Evolutionary conservation across 1,140 invertebrate genomes (phyloP).

Genomic region (Microplitis demolitor): DNA sequence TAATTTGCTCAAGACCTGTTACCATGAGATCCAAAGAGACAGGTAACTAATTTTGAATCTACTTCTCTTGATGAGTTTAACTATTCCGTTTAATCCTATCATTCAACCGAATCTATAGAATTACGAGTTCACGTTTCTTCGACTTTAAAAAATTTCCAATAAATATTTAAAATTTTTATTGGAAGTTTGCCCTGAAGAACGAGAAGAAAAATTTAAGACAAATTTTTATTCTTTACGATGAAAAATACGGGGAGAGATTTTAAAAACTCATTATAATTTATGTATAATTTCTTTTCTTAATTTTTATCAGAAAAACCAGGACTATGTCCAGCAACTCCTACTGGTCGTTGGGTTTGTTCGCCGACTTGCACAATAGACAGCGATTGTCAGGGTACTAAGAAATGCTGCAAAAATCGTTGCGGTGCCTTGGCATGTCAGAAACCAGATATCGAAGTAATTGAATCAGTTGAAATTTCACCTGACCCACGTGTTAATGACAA

Average conservation of each 20-base stretch:
- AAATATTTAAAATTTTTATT: too few relatives aligned
- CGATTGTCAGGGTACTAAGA: slow-evolving; percentile 62
- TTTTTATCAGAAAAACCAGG: slow-evolving; percentile 61
- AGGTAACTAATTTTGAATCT: background rate
- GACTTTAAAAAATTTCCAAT: too few relatives aligned
- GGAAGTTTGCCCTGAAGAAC: too few relatives aligned
- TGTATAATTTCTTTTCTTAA: background rate
- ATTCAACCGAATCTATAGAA: background rate
- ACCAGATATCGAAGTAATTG: slow-evolving; percentile 43
- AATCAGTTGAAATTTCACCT: slow-evolving; percentile 23
- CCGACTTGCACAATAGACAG: slow-evolving; percentile 64
- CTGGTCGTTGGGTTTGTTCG: slow-evolving; percentile 66
- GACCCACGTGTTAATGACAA: slow-evolving; percentile 8
- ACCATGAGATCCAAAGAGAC: background rate
- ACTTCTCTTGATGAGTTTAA: background rate
- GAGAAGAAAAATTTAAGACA: too few relatives aligned
- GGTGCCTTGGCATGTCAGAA: slow-evolving; percentile 65
- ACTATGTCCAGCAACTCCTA: slow-evolving; percentile 60
- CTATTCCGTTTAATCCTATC: background rate
- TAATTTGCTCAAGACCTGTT: background rate
- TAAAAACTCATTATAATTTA: too few relatives aligned
- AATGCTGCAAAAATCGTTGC: slow-evolving; percentile 68
- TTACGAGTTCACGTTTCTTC: too few relatives aligned
- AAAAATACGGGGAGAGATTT: too few relatives aligned
- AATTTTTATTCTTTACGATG: too few relatives aligned